phyloP scores from a whole-genome alignment of 2,113 vertebrate species.

The Oreotragus oreotragus region DNA sequence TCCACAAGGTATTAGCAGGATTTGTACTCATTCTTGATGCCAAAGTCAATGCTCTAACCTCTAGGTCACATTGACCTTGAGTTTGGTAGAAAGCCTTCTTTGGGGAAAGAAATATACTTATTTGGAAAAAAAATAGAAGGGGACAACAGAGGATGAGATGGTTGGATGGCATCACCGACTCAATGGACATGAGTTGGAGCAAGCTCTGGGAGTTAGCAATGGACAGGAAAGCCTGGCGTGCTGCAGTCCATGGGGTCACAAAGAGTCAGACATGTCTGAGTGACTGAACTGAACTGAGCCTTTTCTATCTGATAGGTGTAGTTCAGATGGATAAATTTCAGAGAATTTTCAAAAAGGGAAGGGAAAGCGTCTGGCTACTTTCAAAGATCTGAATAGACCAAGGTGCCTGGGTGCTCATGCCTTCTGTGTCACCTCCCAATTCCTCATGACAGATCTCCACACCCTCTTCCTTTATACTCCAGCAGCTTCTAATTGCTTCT shows the following conservation, averaged over 20 bases:
- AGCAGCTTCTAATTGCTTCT: neutral
- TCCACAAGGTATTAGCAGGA: neutral
- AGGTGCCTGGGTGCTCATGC: neutral
- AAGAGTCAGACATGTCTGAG: neutral
- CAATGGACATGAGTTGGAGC: neutral
- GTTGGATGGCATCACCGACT: neutral
- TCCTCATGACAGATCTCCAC: neutral
- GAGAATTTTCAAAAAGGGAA: neutral
- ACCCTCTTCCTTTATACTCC: neutral
- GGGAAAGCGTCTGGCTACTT: neutral
- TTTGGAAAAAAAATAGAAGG: neutral
- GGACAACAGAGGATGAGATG: neutral
- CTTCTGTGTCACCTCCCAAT: neutral
- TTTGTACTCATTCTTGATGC: neutral
- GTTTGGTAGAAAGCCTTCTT: neutral
- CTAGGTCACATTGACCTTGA: neutral
- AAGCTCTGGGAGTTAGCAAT: neutral
- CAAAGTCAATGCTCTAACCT: neutral
- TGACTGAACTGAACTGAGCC: neutral
- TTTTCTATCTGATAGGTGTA: neutral
- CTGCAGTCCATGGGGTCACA: neutral
- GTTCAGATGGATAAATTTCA: neutral
- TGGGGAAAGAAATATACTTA: neutral
- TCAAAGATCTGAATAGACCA: neutral
- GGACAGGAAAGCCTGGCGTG: neutral